Percentiles rank a stretch among this genome's conserved stretches.
Evolutionary conservation across 1,140 invertebrate genomes (phyloP).

Genomic region (Brachionus rubens): DNA sequence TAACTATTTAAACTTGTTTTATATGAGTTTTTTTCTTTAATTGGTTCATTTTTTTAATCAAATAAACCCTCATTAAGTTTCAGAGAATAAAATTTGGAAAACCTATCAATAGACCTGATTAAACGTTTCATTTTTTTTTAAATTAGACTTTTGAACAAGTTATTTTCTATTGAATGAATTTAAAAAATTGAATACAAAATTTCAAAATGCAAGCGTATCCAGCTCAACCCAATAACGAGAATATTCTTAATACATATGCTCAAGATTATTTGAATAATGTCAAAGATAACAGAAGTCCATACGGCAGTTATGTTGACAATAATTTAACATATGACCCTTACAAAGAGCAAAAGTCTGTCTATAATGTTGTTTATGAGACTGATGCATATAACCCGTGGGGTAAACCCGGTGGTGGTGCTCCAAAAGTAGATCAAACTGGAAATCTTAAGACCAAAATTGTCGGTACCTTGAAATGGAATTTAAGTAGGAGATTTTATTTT

Average conservation of each 20-base stretch:
- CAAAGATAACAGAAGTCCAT: slow-evolving; percentile 36
- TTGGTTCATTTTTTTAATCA: too few species aligned
- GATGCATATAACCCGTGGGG: slow-evolving; percentile 46
- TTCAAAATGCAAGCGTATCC: slow-evolving; percentile 27
- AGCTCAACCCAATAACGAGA: background rate
- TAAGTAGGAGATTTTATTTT: background rate
- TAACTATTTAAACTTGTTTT: too few species aligned
- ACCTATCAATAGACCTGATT: too few species aligned
- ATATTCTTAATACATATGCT: slow-evolving; percentile 6
- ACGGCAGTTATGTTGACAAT: slow-evolving; percentile 44
- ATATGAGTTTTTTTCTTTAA: too few species aligned
- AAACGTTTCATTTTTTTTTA: too few species aligned
- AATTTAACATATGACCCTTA: slow-evolving; percentile 36
- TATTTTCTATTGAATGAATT: background rate
- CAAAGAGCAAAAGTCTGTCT: slow-evolving; percentile 45
- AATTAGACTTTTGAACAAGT: background rate
- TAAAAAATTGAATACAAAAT: background rate
- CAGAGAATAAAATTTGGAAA: too few species aligned
- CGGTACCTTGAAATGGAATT: slow-evolving; percentile 44
- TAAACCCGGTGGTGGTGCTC: slow-evolving; percentile 44
- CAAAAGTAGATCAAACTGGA: slow-evolving; percentile 27
- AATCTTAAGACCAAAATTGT: slow-evolving; percentile 21
- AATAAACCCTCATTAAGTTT: too few species aligned
- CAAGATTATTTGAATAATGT: slow-evolving; percentile 44
- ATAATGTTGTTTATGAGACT: slow-evolving; percentile 43